A percentile compares a stretch with the other conserved stretches of the same genome.
Conservation (phyloP, 2,797 vertebrate genomes). For the Echeneis naucrates region DNA sequence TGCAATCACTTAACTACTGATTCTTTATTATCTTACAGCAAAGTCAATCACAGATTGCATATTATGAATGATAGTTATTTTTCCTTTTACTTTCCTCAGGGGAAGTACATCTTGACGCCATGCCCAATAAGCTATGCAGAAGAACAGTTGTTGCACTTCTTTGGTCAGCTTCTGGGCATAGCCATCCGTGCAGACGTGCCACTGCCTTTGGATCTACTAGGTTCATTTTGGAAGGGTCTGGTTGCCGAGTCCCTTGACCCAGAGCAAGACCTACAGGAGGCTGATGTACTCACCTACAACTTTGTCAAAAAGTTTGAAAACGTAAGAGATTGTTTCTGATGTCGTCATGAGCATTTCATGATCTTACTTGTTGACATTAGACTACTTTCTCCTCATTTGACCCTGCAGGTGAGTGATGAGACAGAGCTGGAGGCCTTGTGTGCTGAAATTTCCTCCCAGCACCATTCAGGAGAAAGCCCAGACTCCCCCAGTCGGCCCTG, state of each 20-base stretch:
- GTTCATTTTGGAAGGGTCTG: conserved; percentile 97
- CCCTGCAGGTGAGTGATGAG: conserved; percentile 89
- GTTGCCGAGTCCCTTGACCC: conserved; percentile 91
- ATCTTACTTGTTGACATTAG: not conserved
- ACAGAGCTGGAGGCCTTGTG: conserved; percentile 93
- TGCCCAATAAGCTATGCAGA: conserved; percentile 95
- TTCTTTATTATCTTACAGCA: not conserved
- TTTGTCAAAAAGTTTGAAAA: conserved; percentile 96
- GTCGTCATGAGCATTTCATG: not conserved
- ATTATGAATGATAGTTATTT: not conserved
- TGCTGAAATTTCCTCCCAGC: conserved; percentile 94
- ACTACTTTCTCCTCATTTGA: not conserved
- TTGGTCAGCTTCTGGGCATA: conserved; percentile 95
- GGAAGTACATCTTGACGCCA: conserved; percentile 94
- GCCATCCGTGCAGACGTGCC: conserved; percentile 96
- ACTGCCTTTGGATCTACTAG: conserved; percentile 93
- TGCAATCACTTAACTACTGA: not conserved
- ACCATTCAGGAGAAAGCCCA: conserved; percentile 92
- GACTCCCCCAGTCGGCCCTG: conserved; percentile 94
- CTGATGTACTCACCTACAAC: conserved; percentile 95
- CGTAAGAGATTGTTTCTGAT: conserved; percentile 74
- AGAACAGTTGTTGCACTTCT: conserved; percentile 96
- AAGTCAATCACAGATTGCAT: not conserved
- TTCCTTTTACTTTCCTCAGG: conserved; percentile 80
- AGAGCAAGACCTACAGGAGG: conserved; percentile 94